phyloP scores from a whole-genome alignment of 2,797 vertebrate species.

The Taeniopygia guttata region DNA sequence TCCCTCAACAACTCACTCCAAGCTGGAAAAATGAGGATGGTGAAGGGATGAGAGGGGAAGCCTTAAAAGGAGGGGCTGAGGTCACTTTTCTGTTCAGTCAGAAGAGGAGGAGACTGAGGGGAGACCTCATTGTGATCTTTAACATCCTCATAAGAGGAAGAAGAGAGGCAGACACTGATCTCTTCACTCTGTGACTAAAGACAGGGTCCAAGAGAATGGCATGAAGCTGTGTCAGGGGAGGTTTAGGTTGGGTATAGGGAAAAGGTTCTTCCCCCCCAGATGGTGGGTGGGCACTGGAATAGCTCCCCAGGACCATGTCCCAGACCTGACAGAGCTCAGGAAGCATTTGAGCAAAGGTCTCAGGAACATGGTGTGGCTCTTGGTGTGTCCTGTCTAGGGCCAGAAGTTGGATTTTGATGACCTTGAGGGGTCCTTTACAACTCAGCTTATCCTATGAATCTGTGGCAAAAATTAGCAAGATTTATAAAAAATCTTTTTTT shows the following conservation, averaged over 20 bases:
- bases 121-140: fast-evolving
- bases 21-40: background rate
- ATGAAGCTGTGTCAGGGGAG: fast-evolving
- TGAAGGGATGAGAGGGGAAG: background rate
- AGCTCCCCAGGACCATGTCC: fast-evolving
- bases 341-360: background rate
- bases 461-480: background rate
- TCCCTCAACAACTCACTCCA: background rate
- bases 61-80: background rate
- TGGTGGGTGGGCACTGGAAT: fast-evolving
- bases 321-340: background rate
- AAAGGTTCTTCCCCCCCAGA: fast-evolving
- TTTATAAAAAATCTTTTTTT: background rate
- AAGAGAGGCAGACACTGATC: background rate
- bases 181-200: background rate
- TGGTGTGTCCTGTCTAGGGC: background rate
- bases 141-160: fast-evolving
- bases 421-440: background rate
- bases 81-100: background rate
- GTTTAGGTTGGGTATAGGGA: too few species aligned
- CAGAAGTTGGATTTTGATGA: background rate
- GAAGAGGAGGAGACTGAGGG: background rate
- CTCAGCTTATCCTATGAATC: background rate
- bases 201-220: background rate
- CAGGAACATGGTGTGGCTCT: background rate